A percentile compares a stretch with the other conserved stretches of the same genome.
These are phyloP conservation scores for Palythoa caribaeorum DNA, from an alignment of 92 coral and sea anemone genomes.

Conservation along the genomic window DNA sequence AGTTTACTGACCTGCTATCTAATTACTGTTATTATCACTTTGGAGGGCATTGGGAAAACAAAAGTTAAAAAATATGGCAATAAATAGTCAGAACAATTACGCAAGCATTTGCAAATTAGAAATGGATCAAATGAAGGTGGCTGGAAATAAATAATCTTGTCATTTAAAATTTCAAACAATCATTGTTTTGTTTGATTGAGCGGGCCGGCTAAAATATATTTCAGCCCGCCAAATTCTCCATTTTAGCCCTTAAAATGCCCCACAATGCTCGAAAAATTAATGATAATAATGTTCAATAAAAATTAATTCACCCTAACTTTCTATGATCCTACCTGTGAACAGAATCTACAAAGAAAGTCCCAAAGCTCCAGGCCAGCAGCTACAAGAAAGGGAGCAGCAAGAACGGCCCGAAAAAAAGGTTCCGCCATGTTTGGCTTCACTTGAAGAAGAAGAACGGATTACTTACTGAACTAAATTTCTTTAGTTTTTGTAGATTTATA, in stretches of 20 bases:
- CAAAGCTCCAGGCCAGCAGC: slow-evolving; percentile 9
- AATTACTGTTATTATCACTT: no score
- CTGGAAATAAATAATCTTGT: no score
- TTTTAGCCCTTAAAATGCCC: no score
- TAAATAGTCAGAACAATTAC: no score
- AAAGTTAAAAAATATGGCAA: no score
- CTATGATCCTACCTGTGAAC: neutral
- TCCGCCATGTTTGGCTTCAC: neutral
- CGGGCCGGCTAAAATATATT: neutral
- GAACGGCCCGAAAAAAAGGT: neutral
- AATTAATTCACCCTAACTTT: neutral
- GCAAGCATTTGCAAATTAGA: no score
- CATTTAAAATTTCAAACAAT: no score
- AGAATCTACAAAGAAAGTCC: slow-evolving; percentile 14
- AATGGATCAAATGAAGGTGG: no score
- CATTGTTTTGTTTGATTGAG: no score
- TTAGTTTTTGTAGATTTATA: neutral
- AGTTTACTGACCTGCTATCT: no score
- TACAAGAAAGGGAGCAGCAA: neutral
- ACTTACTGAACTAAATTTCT: neutral
- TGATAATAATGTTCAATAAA: neutral
- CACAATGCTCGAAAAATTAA: neutral
- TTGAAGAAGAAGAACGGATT: neutral
- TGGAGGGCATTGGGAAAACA: no score
- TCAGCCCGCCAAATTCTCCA: no score